Evolutionary conservation across 2,113 vertebrate genomes (phyloP).

Genomic region (Dicrurus megarhynchus): DNA sequence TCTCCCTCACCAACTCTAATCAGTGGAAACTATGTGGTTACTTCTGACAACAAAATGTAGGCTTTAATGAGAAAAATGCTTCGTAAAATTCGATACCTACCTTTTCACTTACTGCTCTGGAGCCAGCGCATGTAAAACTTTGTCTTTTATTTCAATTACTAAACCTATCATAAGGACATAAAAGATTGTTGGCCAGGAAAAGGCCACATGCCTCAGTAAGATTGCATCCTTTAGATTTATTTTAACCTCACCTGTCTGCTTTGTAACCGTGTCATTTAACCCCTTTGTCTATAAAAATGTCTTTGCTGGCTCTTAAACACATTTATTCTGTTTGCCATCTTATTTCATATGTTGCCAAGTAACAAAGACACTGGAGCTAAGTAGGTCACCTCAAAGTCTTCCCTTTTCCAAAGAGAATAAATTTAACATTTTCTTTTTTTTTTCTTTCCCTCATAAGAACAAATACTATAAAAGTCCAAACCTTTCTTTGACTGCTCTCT

Average conservation of each 20-base stretch:
- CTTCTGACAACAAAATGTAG: background rate
- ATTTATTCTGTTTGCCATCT: constrained; percentile 57
- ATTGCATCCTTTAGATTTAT: constrained; percentile 47
- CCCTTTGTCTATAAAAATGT: constrained; percentile 54
- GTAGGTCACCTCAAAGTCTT: constrained; percentile 58
- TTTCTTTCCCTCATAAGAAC: background rate
- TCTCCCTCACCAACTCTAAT: background rate
- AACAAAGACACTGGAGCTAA: constrained; percentile 48
- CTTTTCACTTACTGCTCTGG: background rate
- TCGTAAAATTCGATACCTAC: background rate
- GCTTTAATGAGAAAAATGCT: background rate
- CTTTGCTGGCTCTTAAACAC: background rate
- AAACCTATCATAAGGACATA: constrained; percentile 28
- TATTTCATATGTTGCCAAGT: constrained; percentile 64
- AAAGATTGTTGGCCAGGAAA: constrained; percentile 49
- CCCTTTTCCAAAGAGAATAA: constrained; percentile 32
- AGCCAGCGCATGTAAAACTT: background rate
- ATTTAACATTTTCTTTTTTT: background rate
- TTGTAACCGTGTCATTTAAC: constrained; percentile 52
- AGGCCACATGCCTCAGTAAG: constrained; percentile 6
- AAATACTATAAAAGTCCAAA: background rate
- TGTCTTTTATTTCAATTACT: constrained; percentile 51
- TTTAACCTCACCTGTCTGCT: constrained; percentile 47
- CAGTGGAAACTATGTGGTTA: background rate
- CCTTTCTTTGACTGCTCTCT: background rate